These are phyloP conservation scores for Hypsibius dujardini DNA, from an alignment of 1,140 invertebrate species.

Conservation along the genomic window DNA sequence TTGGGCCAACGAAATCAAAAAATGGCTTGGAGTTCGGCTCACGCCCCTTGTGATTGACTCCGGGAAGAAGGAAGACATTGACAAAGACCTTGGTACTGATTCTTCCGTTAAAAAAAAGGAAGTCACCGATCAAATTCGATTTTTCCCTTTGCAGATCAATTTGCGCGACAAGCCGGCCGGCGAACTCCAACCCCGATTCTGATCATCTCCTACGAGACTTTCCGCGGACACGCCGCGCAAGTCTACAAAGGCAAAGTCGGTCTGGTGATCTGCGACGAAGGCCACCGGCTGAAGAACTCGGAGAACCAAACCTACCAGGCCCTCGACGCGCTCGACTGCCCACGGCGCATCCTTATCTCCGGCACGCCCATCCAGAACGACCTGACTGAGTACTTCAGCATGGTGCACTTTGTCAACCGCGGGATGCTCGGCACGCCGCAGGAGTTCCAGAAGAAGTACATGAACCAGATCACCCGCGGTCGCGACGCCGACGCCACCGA, in stretches of 20 bases:
- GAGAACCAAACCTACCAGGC: slow-evolving; percentile 97
- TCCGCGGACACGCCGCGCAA: slow-evolving; percentile 71
- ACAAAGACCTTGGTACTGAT: slow-evolving; percentile 58
- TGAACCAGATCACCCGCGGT: slow-evolving; percentile 74
- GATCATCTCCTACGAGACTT: slow-evolving; percentile 97
- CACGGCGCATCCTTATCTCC: slow-evolving; percentile 72
- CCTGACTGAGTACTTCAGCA: slow-evolving; percentile 89
- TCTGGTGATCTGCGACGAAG: slow-evolving; percentile 91
- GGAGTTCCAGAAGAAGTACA: slow-evolving; percentile 80
- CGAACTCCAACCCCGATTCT: slow-evolving; percentile 68
- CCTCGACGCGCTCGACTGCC: slow-evolving; percentile 54
- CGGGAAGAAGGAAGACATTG: slow-evolving; percentile 70
- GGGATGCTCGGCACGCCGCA: slow-evolving; percentile 72
- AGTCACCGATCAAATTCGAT: too few relatives aligned
- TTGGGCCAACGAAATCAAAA: slow-evolving; percentile 95
- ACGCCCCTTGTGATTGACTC: slow-evolving; percentile 73
- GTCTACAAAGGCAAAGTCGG: slow-evolving; percentile 79
- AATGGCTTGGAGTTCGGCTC: slow-evolving; percentile 75
- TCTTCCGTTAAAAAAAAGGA: too few relatives aligned
- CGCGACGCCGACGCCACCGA: slow-evolving; percentile 75
- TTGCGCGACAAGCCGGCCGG: slow-evolving; percentile 35
- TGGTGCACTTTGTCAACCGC: slow-evolving; percentile 96
- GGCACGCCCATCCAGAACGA: slow-evolving; percentile 99
- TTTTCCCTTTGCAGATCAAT: slow-evolving; percentile 29
- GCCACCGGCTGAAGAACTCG: slow-evolving; percentile 87